Conservation (phyloP, 2,113 vertebrate species). For the Nothobranchius furzeri region DNA sequence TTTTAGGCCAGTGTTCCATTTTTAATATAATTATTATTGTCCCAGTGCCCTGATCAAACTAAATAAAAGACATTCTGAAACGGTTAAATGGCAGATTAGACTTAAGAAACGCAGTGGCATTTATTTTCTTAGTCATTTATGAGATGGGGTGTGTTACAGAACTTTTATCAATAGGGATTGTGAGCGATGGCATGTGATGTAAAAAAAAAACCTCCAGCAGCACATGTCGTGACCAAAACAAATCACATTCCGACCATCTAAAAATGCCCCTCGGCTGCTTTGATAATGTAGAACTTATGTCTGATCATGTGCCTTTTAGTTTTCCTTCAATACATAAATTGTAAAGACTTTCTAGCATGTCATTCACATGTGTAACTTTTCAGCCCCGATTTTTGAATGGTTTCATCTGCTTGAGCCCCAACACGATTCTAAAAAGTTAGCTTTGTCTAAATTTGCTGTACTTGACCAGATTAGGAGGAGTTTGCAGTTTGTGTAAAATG, state of each 20-base stretch:
- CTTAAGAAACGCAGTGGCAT: background rate
- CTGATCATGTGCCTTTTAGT: slow-evolving; percentile 44
- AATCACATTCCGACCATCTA: slow-evolving; percentile 47
- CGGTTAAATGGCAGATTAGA: background rate
- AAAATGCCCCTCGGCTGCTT: slow-evolving; percentile 35
- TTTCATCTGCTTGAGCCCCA: slow-evolving; percentile 20
- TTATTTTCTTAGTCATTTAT: background rate
- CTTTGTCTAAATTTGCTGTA: slow-evolving; percentile 29
- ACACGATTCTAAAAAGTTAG: slow-evolving; percentile 32
- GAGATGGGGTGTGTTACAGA: background rate
- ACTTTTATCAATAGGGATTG: slow-evolving; percentile 15
- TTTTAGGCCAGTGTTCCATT: too few species aligned
- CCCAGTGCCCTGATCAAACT: background rate
- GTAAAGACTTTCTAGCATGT: slow-evolving; percentile 28
- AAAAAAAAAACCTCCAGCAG: slow-evolving; percentile 12
- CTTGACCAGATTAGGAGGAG: slow-evolving; percentile 43
- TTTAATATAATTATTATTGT: background rate
- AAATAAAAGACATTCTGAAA: background rate
- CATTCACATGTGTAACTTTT: slow-evolving; percentile 27
- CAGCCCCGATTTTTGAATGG: slow-evolving; percentile 27
- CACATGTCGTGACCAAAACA: slow-evolving; percentile 43
- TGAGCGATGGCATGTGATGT: slow-evolving; percentile 47
- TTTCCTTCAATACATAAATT: slow-evolving; percentile 30
- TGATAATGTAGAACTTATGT: slow-evolving; percentile 35
- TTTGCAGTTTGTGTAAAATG: slow-evolving; percentile 40